phyloP scores from a whole-genome alignment of 2,113 vertebrate genomes.

The Neolamprologus longior region DNA sequence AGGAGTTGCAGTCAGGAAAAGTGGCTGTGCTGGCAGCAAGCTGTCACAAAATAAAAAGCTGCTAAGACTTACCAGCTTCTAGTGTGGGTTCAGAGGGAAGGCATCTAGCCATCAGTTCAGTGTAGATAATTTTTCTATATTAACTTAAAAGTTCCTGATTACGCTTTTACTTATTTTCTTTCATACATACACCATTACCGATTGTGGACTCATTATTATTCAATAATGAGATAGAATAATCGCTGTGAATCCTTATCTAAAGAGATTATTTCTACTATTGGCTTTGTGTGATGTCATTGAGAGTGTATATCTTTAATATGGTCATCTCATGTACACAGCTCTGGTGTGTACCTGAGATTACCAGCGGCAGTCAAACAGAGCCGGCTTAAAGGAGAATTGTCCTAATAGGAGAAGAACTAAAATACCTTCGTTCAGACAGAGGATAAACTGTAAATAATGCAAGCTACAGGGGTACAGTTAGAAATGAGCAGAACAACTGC shows the following conservation, averaged over 20 bases:
- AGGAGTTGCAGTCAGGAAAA: background rate
- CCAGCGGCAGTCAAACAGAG: background rate
- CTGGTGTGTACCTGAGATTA: background rate
- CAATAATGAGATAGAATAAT: background rate
- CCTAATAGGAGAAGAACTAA: background rate
- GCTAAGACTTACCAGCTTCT: background rate
- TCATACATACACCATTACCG: background rate
- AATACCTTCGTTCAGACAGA: background rate
- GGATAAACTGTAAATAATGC: background rate
- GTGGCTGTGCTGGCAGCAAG: background rate
- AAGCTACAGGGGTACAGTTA: background rate
- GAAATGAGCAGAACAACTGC: background rate
- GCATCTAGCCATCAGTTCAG: background rate
- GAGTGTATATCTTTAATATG: background rate
- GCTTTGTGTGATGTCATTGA: background rate
- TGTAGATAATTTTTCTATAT: background rate
- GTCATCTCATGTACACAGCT: background rate
- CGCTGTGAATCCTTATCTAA: background rate
- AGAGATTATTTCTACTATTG: background rate
- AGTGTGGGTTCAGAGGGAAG: background rate
- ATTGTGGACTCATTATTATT: background rate
- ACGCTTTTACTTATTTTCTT: background rate
- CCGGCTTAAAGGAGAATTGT: background rate
- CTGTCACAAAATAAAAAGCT: background rate
- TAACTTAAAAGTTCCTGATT: background rate